Base-by-base conservation (phyloP, 2,888 invertebrate genomes). In the Pterobdella sp. region DNA sequence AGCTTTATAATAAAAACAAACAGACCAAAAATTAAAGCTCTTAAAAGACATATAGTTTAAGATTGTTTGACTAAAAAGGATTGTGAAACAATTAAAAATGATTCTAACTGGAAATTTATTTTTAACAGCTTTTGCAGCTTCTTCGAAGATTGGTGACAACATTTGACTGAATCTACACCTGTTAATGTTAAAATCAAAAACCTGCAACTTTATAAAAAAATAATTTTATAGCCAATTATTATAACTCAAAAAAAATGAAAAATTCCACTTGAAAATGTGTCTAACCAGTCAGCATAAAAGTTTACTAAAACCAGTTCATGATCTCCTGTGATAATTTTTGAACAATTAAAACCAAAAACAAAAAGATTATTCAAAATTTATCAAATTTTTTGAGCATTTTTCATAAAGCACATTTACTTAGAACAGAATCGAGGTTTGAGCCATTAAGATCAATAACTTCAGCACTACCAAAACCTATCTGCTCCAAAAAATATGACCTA, bases 261-360 rank as follows among this genome's bases (percentile, higher is more conserved):
- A 72, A 64, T 65, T 68, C 4, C 7, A 37, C 37, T 69, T 49
- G 22, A 63, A 66, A 66, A 66, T n/a, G 1, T 7, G 1, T 65
- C 81, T 79, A 77, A 82, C 98, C 98, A 98, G 83, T 98, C 96
- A 37, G 98, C 98, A 86, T 97, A 98, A 85, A 98, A 98, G 86
- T 99, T 98, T 76, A 98, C 89, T 85, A 98, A 92, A 76, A 97
- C 95, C 84, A 98, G 86, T 87, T 98, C 96, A 88, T 94, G 93
- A 75, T 91, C 90, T 76, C 91, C 95, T 94, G 87, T 77, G 90
- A 79, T 77, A 79, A 75, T 73, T 73, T 76, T 71, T 73, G 32
- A 68, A 70, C 31, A 7, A 64, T 7, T 14, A 60, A 31, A 18
- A 42, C 70, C 36, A 35, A 32, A 29, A 69, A 0, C 0, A 7